Percentiles rank a stretch among this genome's conserved stretches.
These are phyloP conservation scores for Agrochola litura DNA, from an alignment of 2,888 invertebrate species.

Conservation along the genomic window DNA sequence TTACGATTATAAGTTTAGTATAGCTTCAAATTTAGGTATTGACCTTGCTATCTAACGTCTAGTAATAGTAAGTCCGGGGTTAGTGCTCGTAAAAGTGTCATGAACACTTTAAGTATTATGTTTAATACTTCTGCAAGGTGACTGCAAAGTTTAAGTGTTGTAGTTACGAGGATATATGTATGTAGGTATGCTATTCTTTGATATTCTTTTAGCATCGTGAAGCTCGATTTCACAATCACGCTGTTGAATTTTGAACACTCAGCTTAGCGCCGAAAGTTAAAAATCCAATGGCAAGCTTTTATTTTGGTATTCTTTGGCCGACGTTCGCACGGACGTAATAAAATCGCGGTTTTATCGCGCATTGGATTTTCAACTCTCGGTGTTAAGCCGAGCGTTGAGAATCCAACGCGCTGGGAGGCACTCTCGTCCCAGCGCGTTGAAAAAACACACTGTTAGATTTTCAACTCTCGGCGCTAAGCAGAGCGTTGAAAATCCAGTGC, in stretches of 20 bases:
- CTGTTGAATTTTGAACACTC: background rate
- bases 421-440: too few relatives aligned
- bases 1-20: slow-evolving; percentile 8
- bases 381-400: too few relatives aligned
- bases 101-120: slow-evolving; percentile 16
- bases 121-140: slow-evolving; percentile 37
- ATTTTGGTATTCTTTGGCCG: too few relatives aligned
- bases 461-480: too few relatives aligned
- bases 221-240: background rate
- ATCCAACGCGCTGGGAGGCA: too few relatives aligned
- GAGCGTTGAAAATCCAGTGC: too few relatives aligned
- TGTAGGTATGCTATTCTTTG: background rate
- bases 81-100: slow-evolving; percentile 29
- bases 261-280: background rate
- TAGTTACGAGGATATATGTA: background rate
- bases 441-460: too few relatives aligned
- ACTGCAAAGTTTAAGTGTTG: slow-evolving; percentile 26
- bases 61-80: slow-evolving; percentile 7
- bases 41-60: slow-evolving; percentile 41
- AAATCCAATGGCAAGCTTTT: background rate
- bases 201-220: too few relatives aligned
- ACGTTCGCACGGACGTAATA: too few relatives aligned
- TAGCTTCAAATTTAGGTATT: slow-evolving; percentile 34
- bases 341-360: too few relatives aligned
- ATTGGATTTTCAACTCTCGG: too few relatives aligned